phyloP scores from a whole-genome alignment of 2,113 vertebrate genomes.

The Larimichthys crocea region DNA sequence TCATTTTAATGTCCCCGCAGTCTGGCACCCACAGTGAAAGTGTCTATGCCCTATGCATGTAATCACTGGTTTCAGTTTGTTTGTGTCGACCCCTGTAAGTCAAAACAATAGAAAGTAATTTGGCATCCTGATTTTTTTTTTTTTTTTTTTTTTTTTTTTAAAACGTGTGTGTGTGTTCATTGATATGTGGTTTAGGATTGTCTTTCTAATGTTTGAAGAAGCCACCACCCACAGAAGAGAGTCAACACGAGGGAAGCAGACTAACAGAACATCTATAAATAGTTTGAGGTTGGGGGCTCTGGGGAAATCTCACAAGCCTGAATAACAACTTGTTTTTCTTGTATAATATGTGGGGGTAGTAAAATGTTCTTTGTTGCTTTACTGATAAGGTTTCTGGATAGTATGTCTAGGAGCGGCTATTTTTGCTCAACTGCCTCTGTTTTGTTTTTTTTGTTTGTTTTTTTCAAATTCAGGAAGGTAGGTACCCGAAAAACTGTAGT shows the following conservation, averaged over 20 bases:
- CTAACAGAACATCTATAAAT: constrained; percentile 81
- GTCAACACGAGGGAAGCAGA: constrained; percentile 71
- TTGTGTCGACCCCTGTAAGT: background rate
- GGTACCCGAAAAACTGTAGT: constrained; percentile 8
- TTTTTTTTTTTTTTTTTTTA: background rate
- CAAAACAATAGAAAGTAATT: constrained; percentile 42
- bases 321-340: constrained; percentile 82
- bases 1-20: background rate
- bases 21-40: background rate
- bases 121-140: background rate
- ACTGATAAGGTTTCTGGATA: constrained; percentile 46
- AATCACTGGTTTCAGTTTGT: constrained; percentile 18
- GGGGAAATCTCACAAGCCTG: constrained; percentile 74
- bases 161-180: constrained; percentile 10
- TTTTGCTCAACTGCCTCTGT: constrained; percentile 11
- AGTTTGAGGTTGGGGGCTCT: constrained; percentile 75
- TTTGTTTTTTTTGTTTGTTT: background rate
- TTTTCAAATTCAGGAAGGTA: background rate
- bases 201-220: constrained; percentile 71
- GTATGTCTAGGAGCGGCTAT: constrained; percentile 10
- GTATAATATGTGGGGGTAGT: constrained; percentile 59
- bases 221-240: constrained; percentile 75
- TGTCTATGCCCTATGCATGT: background rate
- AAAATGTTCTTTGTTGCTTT: constrained; percentile 56
- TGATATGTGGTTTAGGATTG: constrained; percentile 44